Base-by-base conservation (phyloP, 2,797 vertebrate species). In the Argyrosomus regius region DNA sequence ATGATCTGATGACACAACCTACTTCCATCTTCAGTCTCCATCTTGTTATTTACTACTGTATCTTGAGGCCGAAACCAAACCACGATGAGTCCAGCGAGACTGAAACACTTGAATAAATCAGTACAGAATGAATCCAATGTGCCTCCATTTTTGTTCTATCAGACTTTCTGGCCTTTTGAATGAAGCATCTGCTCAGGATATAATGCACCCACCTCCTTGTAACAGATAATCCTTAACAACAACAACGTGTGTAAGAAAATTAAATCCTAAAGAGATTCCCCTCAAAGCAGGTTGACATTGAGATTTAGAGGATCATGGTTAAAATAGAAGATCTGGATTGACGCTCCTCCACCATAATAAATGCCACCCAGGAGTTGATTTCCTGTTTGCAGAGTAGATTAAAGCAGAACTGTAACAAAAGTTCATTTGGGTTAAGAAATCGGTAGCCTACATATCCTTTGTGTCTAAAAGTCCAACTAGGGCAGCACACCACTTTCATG, bases 1-100 rank as follows among this genome's bases (percentile, higher is more conserved):
- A 31, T 52, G 65, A 82, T 72, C 24, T 31, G 24, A 73, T 64
- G 66, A 62, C 62, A 70, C 73, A 53, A 58, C 53, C 65, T 41
- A 48, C 56, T 78, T 43, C 41, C 41, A 43, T 13, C 41, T 43
- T 71, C 49, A 14, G 3, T 41, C 16, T 74, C 31, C 41, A 6
- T 43, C 28, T n/a, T 11, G 18, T 0, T 13, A 41, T 48, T 28
- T 60, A 20, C 12, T 12, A 4, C 22, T 60, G 46, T 24, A 43
- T 43, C 39, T 67, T 20, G 17, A 71, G 13, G 49, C 59, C 26
- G 46, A n/a, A 43, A 31, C 26, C 35, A n/a, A 28, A 24, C 24
- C 18, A 28, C 64, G 12, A 1, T 14, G 24, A 66, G 45, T 59
- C 17, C 35, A 43, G 12, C 1, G 3, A 52, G 43, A 46, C 13